Conservation (phyloP, 2,113 vertebrate genomes). For the Embiotoca jacksoni region DNA sequence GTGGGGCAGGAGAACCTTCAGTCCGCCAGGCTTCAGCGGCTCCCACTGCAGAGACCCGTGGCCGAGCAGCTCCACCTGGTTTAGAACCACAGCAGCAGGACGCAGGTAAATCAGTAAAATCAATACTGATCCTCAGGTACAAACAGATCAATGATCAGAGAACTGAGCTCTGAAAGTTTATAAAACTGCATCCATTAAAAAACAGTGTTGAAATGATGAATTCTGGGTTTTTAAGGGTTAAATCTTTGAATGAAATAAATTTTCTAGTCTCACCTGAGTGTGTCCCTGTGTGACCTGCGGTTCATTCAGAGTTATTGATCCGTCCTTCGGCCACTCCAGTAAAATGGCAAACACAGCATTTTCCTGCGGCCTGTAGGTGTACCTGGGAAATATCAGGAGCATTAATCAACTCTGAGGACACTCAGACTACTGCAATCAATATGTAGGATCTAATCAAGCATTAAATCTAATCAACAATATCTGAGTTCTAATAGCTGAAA, state of each 20-base stretch:
- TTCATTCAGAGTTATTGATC: constrained; percentile 84
- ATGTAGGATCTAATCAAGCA: not conserved
- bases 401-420: not conserved
- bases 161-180: too few species aligned
- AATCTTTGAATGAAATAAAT: too few species aligned
- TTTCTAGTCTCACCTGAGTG: constrained; percentile 85
- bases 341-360: constrained; percentile 88
- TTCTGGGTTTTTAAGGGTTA: too few species aligned
- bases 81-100: constrained; percentile 39
- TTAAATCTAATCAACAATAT: not conserved
- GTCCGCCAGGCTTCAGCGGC: constrained; percentile 81
- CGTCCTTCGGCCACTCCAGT: constrained; percentile 88
- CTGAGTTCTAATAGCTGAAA: not conserved
- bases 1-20: constrained; percentile 84
- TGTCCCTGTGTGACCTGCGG: constrained; percentile 76
- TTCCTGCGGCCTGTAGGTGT: constrained; percentile 86
- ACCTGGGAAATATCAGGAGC: constrained; percentile 82
- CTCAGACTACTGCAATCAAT: not conserved
- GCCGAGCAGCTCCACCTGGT: constrained; percentile 90
- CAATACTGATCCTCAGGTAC: too few species aligned
- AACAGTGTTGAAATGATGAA: too few species aligned
- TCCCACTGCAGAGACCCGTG: constrained; percentile 86
- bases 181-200: too few species aligned
- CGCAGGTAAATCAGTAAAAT: too few species aligned
- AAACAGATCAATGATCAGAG: too few species aligned